phyloP scores from a whole-genome alignment of 2,113 vertebrate genomes.

The Tetraodon nigroviridis region DNA sequence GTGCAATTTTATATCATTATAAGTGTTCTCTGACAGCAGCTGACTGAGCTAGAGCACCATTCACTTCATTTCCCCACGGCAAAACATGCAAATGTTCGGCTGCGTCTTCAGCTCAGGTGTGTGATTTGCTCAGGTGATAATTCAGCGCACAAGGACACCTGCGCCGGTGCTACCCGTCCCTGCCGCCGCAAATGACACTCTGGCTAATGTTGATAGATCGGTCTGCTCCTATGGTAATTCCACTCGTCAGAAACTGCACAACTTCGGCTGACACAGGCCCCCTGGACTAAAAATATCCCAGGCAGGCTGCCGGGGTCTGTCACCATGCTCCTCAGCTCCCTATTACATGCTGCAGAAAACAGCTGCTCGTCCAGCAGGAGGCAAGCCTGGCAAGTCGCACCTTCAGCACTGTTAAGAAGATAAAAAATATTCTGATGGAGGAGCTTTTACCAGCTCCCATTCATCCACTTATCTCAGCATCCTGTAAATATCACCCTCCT shows the following conservation, averaged over 20 bases:
- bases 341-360: slow-evolving; percentile 59
- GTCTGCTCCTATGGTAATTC: slow-evolving; percentile 53
- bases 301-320: slow-evolving; percentile 48
- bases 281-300: slow-evolving; percentile 60
- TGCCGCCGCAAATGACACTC: slow-evolving; percentile 50
- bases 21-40: slow-evolving; percentile 44
- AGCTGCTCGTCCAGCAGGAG: slow-evolving; percentile 65
- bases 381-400: slow-evolving; percentile 42
- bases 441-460: slow-evolving; percentile 52
- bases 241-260: slow-evolving; percentile 28
- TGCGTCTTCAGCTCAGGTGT: slow-evolving; percentile 59
- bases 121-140: slow-evolving; percentile 65
- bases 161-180: slow-evolving; percentile 34
- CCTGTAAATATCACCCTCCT: slow-evolving; percentile 51
- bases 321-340: slow-evolving; percentile 41
- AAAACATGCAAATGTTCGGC: slow-evolving; percentile 68
- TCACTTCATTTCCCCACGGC: slow-evolving; percentile 58
- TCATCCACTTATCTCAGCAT: slow-evolving; percentile 66
- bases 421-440: slow-evolving; percentile 47
- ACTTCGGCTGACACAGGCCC: slow-evolving; percentile 49
- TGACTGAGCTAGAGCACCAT: slow-evolving; percentile 35
- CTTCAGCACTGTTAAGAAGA: slow-evolving; percentile 50
- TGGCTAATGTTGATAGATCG: slow-evolving; percentile 66
- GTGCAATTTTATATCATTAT: slow-evolving; percentile 43
- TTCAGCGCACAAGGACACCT: slow-evolving; percentile 57